Evolutionary conservation across 2,888 invertebrate species (phyloP), one percentile per base, ranked within the genome.

Genomic region (Diabrotica balteata): DNA sequence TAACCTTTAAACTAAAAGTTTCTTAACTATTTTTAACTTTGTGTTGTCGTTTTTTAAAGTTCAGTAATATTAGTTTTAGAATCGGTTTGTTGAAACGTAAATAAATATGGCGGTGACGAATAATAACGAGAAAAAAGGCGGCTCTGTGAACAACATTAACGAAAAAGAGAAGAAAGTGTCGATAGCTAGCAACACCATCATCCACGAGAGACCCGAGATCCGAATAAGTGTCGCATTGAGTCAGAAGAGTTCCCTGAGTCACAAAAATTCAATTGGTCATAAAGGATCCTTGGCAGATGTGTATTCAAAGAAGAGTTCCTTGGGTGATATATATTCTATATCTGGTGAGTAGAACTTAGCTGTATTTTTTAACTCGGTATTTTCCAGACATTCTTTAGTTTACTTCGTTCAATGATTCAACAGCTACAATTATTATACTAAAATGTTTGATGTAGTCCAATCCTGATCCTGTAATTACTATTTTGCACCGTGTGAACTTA

Each of bases 161-260:
- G 62, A 47, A 43, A 62, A 60, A n/a, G 62, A 47, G 17, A 62
- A 60, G 8, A 53, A 53, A 45, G 62, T 62, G 11, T 52, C 52
- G 1, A 52, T 62, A 45, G 62, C 62, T 8, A 53, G 17, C 11
- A 11, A 52, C 9, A 22, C 46, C 42, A 47, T 62, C 8, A n/a
- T 54, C n/a, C 32, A 62, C n/a, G 22, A 42, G 8, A n/a, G 10
- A n/a, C 46, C 53, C 1, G 55, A 22, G 5, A 32, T 32, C 5
- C 32, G 32, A 5, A 32, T 32, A 32, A 32, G 32, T 32, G 32
- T 32, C 32, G 32, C 32, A 32, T 32, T 32, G 32, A 42, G 8
- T 32, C 50, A 8, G 22, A 49, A 55, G 8, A 22, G 47, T 43
- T 47, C 17, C 17, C 8, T 42, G 7, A 17, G 3, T 46, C 22